These are phyloP conservation scores for Stegodyphus dumicola DNA, from an alignment of 1,140 invertebrate species.

Conservation along the genomic window DNA sequence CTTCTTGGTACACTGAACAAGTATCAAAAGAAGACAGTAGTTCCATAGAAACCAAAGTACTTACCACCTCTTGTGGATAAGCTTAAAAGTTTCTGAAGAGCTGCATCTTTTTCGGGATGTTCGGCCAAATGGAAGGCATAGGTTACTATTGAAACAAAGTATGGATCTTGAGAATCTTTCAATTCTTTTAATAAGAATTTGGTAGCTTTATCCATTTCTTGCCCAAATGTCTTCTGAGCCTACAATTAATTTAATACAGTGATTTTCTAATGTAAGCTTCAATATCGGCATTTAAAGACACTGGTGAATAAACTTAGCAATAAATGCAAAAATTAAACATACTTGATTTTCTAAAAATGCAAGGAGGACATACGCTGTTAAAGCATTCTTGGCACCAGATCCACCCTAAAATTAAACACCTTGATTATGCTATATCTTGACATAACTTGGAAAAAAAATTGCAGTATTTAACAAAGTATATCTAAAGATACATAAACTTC, in stretches of 20 bases:
- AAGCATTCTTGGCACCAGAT: constrained; percentile 77
- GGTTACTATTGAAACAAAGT: constrained; percentile 81
- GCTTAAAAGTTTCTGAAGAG: constrained; percentile 77
- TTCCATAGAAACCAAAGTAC: no score
- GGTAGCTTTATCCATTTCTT: constrained; percentile 73
- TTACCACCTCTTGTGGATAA: constrained; percentile 73
- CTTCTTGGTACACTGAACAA: no score
- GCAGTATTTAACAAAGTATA: no score
- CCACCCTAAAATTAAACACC: constrained; percentile 71
- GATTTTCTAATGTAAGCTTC: background rate
- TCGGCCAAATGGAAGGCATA: constrained; percentile 82
- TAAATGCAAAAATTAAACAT: background rate
- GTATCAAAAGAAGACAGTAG: no score
- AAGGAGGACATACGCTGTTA: constrained; percentile 86
- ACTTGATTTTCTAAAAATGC: constrained; percentile 79
- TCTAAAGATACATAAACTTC: no score
- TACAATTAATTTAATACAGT: constrained; percentile 2
- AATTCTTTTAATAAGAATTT: constrained; percentile 83
- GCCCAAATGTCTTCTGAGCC: constrained; percentile 75
- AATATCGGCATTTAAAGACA: background rate
- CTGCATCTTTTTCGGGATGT: constrained; percentile 75
- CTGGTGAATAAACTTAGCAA: background rate
- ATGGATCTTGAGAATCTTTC: constrained; percentile 77
- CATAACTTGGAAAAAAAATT: background rate
- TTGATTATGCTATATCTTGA: background rate